These are phyloP conservation scores for Sphenodon punctatus DNA, from an alignment of 2,797 vertebrate genomes.

Conservation along the genomic window DNA sequence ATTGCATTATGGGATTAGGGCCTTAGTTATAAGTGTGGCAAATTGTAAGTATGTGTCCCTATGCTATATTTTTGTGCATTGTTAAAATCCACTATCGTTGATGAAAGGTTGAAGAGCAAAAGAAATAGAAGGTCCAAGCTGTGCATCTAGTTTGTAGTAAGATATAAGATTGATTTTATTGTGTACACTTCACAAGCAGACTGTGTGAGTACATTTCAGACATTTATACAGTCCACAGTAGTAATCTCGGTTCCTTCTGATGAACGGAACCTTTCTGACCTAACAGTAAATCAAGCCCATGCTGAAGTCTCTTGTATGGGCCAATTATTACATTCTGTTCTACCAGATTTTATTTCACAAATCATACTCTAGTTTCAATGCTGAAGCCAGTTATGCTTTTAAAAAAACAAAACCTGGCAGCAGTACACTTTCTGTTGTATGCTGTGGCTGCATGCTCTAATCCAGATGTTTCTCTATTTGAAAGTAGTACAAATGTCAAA, in stretches of 20 bases:
- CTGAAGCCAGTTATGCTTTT: slow-evolving; percentile 12
- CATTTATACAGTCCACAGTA: background rate
- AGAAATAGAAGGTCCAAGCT: background rate
- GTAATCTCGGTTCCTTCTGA: background rate
- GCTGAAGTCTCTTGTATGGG: background rate
- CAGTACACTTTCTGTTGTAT: background rate
- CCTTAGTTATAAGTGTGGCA: background rate
- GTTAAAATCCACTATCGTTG: background rate
- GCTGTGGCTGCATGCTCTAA: background rate
- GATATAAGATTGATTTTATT: background rate
- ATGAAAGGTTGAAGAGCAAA: background rate
- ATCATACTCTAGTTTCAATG: background rate
- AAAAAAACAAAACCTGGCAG: background rate
- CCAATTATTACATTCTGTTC: background rate
- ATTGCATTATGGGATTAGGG: background rate
- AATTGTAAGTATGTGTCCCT: background rate
- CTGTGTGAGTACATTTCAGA: background rate
- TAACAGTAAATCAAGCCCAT: background rate
- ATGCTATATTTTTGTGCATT: background rate
- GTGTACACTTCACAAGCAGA: background rate
- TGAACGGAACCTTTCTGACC: background rate
- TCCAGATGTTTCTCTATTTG: slow-evolving; percentile 34
- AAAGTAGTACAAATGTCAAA: slow-evolving; percentile 1
- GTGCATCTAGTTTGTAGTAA: background rate
- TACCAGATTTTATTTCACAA: slow-evolving; percentile 15